Evolutionary conservation across 1,140 invertebrate species (phyloP).

Genomic region (Polyergus mexicanus): DNA sequence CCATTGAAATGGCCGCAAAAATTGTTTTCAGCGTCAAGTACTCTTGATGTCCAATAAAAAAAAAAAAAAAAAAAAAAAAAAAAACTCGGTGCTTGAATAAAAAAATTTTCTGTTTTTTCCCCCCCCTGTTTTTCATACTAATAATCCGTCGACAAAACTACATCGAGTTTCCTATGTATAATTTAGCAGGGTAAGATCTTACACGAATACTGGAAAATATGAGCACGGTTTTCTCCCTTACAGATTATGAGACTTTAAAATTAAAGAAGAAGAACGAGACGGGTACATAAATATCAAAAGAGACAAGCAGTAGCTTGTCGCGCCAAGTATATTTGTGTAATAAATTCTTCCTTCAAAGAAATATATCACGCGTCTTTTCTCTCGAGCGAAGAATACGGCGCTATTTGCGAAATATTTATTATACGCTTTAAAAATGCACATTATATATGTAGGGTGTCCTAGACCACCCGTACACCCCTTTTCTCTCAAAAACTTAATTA

Average conservation of each 20-base stretch:
- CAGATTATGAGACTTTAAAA: slow-evolving; percentile 39
- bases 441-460: too few relatives aligned
- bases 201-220: slow-evolving; percentile 6
- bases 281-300: slow-evolving; percentile 34
- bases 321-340: slow-evolving; percentile 45
- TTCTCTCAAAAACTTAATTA: too few relatives aligned
- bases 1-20: slow-evolving; percentile 18
- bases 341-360: slow-evolving; percentile 28
- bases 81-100: slow-evolving; percentile 7
- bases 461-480: too few relatives aligned
- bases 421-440: not conserved
- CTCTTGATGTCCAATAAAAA: slow-evolving; percentile 4
- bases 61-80: slow-evolving; percentile 37
- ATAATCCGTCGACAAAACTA: slow-evolving; percentile 3
- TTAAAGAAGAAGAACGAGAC: slow-evolving; percentile 36
- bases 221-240: slow-evolving; percentile 11
- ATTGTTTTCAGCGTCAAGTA: slow-evolving; percentile 50
- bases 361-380: not conserved
- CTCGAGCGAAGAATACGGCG: not conserved
- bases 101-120: slow-evolving; percentile 57
- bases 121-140: not conserved
- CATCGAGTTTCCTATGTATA: slow-evolving; percentile 10
- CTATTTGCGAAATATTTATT: slow-evolving; percentile 34
- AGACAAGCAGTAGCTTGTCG: not conserved
- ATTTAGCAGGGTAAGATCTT: not conserved